Percentiles rank a stretch among this genome's conserved stretches.
Conservation (phyloP, 2,888 invertebrate genomes). For the Junonia oenone region DNA sequence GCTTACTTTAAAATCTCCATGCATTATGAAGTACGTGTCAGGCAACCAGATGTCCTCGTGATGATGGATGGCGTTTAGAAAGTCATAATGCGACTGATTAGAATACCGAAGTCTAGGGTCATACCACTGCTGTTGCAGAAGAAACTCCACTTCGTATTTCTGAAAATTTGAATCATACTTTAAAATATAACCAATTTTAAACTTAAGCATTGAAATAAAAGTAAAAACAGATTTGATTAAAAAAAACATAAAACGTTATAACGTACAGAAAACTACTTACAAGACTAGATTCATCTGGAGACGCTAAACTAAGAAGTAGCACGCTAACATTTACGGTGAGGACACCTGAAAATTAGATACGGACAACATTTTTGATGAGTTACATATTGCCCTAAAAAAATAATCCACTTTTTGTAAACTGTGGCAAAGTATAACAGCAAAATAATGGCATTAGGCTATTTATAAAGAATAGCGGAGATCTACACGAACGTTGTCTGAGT, state of each 20-base stretch:
- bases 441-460: constrained; percentile 13
- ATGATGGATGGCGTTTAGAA: constrained; percentile 95
- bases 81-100: constrained; percentile 92
- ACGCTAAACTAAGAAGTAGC: constrained; percentile 94
- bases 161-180: constrained; percentile 58
- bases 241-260: constrained; percentile 15
- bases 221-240: too few species aligned
- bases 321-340: constrained; percentile 96
- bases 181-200: background rate
- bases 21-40: constrained; percentile 97
- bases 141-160: constrained; percentile 98
- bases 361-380: constrained; percentile 15
- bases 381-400: background rate
- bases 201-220: too few species aligned
- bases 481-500: constrained; percentile 12
- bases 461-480: constrained; percentile 12
- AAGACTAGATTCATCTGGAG: constrained; percentile 97
- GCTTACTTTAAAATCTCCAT: constrained; percentile 92
- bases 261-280: constrained; percentile 80
- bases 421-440: constrained; percentile 13
- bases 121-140: constrained; percentile 95
- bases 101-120: constrained; percentile 93
- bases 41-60: constrained; percentile 95
- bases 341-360: constrained; percentile 83
- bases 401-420: background rate